phyloP scores from a whole-genome alignment of 2,888 invertebrate species.

The Hypolimnas misippus region DNA sequence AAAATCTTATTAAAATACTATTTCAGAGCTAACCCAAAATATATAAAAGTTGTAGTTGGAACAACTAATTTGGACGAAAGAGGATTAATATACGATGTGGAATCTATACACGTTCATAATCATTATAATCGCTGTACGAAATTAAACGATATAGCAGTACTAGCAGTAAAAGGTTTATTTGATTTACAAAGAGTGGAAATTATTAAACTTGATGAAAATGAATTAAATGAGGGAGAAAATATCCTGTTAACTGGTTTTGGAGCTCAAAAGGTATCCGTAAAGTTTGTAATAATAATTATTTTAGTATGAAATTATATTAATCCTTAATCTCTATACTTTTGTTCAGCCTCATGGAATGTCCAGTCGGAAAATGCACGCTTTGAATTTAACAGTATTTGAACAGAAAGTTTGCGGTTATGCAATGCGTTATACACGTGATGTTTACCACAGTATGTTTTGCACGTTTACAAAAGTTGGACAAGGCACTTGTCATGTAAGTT shows the following conservation, averaged over 20 bases:
- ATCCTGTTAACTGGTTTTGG: slow-evolving; percentile 70
- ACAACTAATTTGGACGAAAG: slow-evolving; percentile 65
- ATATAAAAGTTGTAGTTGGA: slow-evolving; percentile 65
- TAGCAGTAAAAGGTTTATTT: slow-evolving; percentile 58
- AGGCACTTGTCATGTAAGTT: slow-evolving; percentile 76
- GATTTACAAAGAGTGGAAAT: slow-evolving; percentile 53
- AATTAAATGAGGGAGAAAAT: slow-evolving; percentile 60
- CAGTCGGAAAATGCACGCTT: slow-evolving; percentile 57
- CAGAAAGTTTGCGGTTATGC: slow-evolving; percentile 69
- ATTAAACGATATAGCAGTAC: slow-evolving; percentile 67
- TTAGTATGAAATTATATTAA: neutral
- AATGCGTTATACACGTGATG: slow-evolving; percentile 67
- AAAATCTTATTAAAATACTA: neutral
- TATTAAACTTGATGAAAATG: slow-evolving; percentile 50
- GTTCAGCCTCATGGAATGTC: slow-evolving; percentile 65
- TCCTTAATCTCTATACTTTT: no score
- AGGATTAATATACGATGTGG: slow-evolving; percentile 55
- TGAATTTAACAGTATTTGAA: slow-evolving; percentile 65
- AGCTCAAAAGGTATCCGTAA: slow-evolving; percentile 55
- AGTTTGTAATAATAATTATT: neutral
- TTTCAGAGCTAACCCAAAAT: slow-evolving; percentile 61
- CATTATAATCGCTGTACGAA: slow-evolving; percentile 55
- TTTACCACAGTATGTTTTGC: slow-evolving; percentile 70
- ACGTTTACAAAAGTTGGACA: slow-evolving; percentile 70
- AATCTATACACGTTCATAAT: slow-evolving; percentile 55